A percentile compares a stretch with the other conserved stretches of the same genome.
Conservation (phyloP, 2,797 vertebrate genomes). For the Columba guinea region DNA sequence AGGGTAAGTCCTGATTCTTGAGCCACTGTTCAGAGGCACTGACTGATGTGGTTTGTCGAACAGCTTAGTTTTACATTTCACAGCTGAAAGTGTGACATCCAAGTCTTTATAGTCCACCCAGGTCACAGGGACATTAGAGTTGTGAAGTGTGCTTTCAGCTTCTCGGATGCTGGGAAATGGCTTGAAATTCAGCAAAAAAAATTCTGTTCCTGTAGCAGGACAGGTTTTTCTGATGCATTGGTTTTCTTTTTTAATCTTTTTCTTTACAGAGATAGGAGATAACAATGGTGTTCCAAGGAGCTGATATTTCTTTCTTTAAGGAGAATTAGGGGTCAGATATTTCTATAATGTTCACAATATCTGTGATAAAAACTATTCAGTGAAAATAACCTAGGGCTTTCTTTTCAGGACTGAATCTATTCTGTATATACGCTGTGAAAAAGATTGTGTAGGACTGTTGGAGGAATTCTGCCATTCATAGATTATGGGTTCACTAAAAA, state of each 20-base stretch:
- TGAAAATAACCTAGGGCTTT: not conserved
- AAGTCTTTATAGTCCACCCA: slow-evolving; percentile 28
- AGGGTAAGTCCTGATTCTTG: slow-evolving; percentile 27
- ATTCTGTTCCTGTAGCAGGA: not conserved
- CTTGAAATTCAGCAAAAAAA: slow-evolving; percentile 32
- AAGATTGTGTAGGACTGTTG: not conserved
- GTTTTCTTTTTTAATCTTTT: not conserved
- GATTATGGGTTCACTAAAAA: not conserved
- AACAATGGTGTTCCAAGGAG: slow-evolving; percentile 8
- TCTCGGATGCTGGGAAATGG: not conserved
- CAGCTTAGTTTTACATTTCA: slow-evolving; percentile 47
- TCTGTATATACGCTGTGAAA: not conserved
- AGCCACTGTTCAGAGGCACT: slow-evolving; percentile 32
- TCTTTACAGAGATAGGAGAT: not conserved
- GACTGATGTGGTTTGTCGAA: slow-evolving; percentile 30
- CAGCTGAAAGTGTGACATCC: slow-evolving; percentile 41
- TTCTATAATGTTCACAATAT: not conserved
- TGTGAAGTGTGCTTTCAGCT: slow-evolving; percentile 21
- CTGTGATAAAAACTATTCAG: not conserved
- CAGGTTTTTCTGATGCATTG: not conserved
- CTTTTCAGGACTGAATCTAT: not conserved
- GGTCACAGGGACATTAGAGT: slow-evolving; percentile 11
- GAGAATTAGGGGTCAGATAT: slow-evolving; percentile 43
- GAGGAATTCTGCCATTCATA: not conserved
- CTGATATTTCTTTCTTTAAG: slow-evolving; percentile 11